These are phyloP conservation scores for Nematostella vectensis DNA, from an alignment of 92 coral and sea anemone species.

Conservation along the genomic window DNA sequence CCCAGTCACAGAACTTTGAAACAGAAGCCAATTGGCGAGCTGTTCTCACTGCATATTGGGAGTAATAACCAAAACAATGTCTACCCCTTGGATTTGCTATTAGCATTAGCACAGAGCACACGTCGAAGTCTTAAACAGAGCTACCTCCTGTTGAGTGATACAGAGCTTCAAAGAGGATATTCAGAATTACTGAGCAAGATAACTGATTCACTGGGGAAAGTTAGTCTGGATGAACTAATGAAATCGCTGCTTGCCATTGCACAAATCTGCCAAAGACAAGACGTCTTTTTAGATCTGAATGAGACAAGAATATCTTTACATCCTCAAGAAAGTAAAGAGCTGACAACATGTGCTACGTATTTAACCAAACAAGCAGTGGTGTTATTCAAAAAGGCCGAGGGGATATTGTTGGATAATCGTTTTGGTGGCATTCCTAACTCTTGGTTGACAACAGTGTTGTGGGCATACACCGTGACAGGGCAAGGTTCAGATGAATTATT, in stretches of 20 bases:
- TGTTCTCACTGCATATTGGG: too few species aligned
- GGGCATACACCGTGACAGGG: slow-evolving; percentile 11
- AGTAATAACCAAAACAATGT: too few species aligned
- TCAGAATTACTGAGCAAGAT: slow-evolving; percentile 6
- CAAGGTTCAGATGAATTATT: slow-evolving; percentile 8
- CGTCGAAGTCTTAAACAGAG: slow-evolving; percentile 19
- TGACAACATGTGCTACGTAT: background rate
- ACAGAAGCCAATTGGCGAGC: too few species aligned
- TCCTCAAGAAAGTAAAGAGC: background rate
- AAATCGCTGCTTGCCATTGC: slow-evolving; percentile 6
- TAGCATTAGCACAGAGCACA: slow-evolving; percentile 5
- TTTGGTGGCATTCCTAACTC: background rate
- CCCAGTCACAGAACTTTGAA: too few species aligned
- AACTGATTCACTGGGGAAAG: background rate
- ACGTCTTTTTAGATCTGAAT: slow-evolving; percentile 7
- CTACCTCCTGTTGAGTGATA: slow-evolving; percentile 3
- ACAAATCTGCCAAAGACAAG: slow-evolving; percentile 16
- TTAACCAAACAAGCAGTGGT: slow-evolving; percentile 4
- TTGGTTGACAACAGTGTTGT: slow-evolving; percentile 5
- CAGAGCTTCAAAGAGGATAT: background rate
- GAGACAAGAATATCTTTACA: slow-evolving; percentile 8
- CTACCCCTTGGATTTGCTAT: too few species aligned
- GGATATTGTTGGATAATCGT: background rate
- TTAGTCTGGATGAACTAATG: background rate
- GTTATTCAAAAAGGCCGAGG: slow-evolving; percentile 1